Conservation (phyloP, 2,797 vertebrate genomes). For the Gorsachius magnificus region DNA sequence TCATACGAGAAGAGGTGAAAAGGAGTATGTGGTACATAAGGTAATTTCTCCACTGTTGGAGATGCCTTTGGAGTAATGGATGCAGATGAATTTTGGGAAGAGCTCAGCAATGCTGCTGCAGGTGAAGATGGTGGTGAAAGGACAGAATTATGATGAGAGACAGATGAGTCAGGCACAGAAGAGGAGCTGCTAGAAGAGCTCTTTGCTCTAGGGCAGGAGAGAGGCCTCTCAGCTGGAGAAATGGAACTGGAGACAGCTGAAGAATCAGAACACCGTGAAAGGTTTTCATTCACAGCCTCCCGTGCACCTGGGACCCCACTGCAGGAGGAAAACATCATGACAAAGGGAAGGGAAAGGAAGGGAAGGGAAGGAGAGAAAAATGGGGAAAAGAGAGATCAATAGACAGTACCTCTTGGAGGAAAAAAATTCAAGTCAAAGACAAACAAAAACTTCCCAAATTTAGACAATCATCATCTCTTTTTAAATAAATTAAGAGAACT, state of each 20-base stretch:
- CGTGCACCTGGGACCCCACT: slow-evolving; percentile 59
- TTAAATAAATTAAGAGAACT: background rate
- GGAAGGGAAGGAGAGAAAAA: slow-evolving; percentile 22
- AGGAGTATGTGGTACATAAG: slow-evolving; percentile 90
- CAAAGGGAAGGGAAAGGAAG: slow-evolving; percentile 22
- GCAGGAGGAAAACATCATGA: slow-evolving; percentile 33
- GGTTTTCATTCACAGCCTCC: slow-evolving; percentile 69
- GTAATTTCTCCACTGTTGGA: slow-evolving; percentile 78
- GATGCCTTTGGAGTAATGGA: slow-evolving; percentile 72
- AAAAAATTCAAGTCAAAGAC: background rate
- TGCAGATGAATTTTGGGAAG: slow-evolving; percentile 70
- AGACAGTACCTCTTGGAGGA: background rate
- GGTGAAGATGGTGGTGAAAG: slow-evolving; percentile 57
- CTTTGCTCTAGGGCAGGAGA: slow-evolving; percentile 63
- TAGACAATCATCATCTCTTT: background rate
- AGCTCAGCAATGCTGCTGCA: background rate
- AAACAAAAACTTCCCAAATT: background rate
- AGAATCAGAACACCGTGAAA: slow-evolving; percentile 80
- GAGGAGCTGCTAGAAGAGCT: slow-evolving; percentile 37
- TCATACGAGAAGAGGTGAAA: slow-evolving; percentile 93
- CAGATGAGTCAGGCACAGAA: slow-evolving; percentile 71
- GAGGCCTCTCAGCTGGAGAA: slow-evolving; percentile 75
- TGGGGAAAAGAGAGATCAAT: background rate
- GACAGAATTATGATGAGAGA: slow-evolving; percentile 28
- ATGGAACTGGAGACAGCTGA: slow-evolving; percentile 75